These are phyloP conservation scores for Mormyrus iriodes DNA, from an alignment of 2,113 vertebrate species.

Conservation along the genomic window DNA sequence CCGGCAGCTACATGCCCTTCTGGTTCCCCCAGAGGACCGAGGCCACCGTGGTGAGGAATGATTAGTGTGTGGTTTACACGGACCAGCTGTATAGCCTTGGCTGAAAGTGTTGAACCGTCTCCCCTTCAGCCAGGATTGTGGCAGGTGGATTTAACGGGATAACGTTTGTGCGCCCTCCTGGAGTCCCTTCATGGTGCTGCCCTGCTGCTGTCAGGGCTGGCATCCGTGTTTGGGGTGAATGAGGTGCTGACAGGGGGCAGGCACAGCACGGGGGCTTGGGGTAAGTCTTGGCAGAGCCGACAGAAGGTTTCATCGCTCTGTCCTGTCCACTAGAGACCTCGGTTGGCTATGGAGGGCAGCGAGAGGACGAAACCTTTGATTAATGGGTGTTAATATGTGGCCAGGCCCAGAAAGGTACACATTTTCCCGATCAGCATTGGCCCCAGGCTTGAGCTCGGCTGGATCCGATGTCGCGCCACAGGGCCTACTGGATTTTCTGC, in stretches of 20 bases:
- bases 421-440: background rate
- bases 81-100: background rate
- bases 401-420: background rate
- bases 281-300: background rate
- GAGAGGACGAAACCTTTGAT: background rate
- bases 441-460: background rate
- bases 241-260: slow-evolving; percentile 3
- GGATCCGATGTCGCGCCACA: background rate
- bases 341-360: background rate
- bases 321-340: background rate
- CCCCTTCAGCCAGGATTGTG: background rate
- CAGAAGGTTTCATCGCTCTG: background rate
- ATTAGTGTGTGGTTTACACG: background rate
- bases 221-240: background rate
- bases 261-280: background rate
- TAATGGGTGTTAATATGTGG: slow-evolving; percentile 5
- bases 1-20: background rate
- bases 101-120: background rate
- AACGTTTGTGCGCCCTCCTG: background rate
- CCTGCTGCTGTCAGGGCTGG: background rate
- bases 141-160: background rate
- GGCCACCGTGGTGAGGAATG: background rate
- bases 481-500: background rate
- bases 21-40: background rate
- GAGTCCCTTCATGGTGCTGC: background rate